Base-by-base conservation (phyloP, 2,797 vertebrate species). In the Lophotriccus pileatus region DNA sequence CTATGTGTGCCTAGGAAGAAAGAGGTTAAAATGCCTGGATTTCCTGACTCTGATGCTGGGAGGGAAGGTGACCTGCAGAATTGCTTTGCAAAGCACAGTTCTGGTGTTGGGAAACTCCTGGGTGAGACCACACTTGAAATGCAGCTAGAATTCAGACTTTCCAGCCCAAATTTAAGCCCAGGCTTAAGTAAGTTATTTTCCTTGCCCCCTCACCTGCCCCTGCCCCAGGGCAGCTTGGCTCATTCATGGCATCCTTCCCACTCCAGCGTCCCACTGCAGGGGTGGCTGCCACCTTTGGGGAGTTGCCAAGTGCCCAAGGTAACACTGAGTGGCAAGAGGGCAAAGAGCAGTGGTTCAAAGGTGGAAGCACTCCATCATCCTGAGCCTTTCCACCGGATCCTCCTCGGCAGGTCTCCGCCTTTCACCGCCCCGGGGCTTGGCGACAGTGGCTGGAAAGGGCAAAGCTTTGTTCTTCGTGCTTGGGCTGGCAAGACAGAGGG, bases 331-430 rank as follows among this genome's bases (percentile, higher is more conserved):
- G 0, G 19, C 3, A 3, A 21, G 77, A 86, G 90, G 89, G 84
- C 96, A 92, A 93, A 93, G 89, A 75, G 69, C 50, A 0, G 52
- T 2, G 46, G 84, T 64, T 70, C 93, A 90, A 95, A 95, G 93
- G 93, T 93, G 10, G 53, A 13, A 85, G 46, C 8, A 3, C 41
- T 60, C 53, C 0, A 1, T 30, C 9, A 46, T 30, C 16, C 46
- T 2, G 6, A 91, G 84, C 16, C 13, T 41, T 56, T 9, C 58
- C 63, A 5, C 23, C 7, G 0, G 55, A 23, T 92, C 73, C 83
- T 93, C 56, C 89, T 58, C 15, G 56, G 55, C 69, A 78, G 1
- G 2, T 24, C 53, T 32, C 53, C 0, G 30, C 28, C 37, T 87
- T 68, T 24, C 21, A 39, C 56, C 63, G 36, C 34, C 55, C 27